Base-by-base conservation (phyloP, 2,113 vertebrate species). In the Cyprinodon brontotheroides region DNA sequence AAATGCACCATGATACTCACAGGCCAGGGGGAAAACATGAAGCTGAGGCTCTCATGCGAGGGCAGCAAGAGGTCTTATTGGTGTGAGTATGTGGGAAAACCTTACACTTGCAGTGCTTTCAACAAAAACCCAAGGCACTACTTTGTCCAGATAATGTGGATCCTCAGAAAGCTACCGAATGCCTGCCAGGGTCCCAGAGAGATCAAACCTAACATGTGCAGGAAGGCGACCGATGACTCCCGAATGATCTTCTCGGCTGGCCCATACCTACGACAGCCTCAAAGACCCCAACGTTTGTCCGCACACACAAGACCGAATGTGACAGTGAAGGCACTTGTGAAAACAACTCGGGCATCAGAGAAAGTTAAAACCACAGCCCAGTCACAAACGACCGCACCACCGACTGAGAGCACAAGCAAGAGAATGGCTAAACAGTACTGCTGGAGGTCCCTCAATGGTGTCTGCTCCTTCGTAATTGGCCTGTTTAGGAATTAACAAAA, bases 1-100 rank as follows among this genome's bases (percentile, higher is more conserved):
- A 2, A 37, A 37, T 96, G 96, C 83, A 88, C 64, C 29, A 94
- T 96, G 92, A 80, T 1, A 1, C 1, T 92, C 68, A 95, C 83
- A 0, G 93, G 90, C 2, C 88, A 94, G 0, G 86, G 87, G 15
- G 93, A 95, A 5, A 53, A 87, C 80, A 93, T 91, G n/a, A 87
- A 71, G 37, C 87, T 96, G 65, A 90, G 92, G 75, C 69, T 96
- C 57, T 75, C 87, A 1, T 97, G 96, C 81, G 87, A 48, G 73
- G 86, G 90, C 39, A 76, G 14, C 50, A 75, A 61, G 61, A 76
- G 76, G 41, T 86, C 86, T 0, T 96, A 96, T 89, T 95, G 94
- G 94, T 97, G 95, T 63, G 95, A 96, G 29, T 96, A 94, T 65
- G 39, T 72, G 7, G 94, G 95, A 45, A 93, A 89, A 48, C 96